Percentiles rank a stretch among this genome's conserved stretches.
phyloP scores from a whole-genome alignment of 2,888 invertebrate species.

The Spisula solida region DNA sequence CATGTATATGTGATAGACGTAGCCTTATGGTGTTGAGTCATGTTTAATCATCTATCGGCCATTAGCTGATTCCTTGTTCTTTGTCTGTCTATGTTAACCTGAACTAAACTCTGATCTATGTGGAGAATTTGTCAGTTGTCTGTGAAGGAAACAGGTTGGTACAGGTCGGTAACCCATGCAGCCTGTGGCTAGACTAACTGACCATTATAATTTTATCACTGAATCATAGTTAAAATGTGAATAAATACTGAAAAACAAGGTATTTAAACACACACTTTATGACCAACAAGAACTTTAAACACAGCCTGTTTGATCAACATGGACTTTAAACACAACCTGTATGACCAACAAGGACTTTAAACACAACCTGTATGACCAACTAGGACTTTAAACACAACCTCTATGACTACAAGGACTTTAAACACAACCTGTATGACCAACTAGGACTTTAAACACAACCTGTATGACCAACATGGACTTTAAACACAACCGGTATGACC shows the following conservation, averaged over 20 bases:
- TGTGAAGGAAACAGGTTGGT: too few species aligned
- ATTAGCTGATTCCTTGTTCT: not conserved
- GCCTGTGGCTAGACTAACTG: too few species aligned
- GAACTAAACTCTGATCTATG: not conserved
- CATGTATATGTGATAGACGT: not conserved
- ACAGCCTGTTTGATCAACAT: not conserved
- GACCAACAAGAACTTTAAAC: not conserved
- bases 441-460: not conserved
- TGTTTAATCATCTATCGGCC: not conserved
- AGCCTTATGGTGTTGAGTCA: not conserved
- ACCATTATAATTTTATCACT: too few species aligned
- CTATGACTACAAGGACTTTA: not conserved
- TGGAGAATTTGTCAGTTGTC: not conserved
- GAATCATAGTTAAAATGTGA: too few species aligned
- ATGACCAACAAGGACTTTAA: not conserved
- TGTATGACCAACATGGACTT: not conserved
- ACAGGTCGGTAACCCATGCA: too few species aligned
- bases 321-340: not conserved
- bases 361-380: too few species aligned
- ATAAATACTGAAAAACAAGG: too few species aligned
- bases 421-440: not conserved
- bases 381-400: not conserved
- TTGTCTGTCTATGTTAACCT: not conserved
- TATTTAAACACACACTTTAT: too few species aligned
- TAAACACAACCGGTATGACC: not conserved